Evolutionary conservation across 2,113 vertebrate species (phyloP), one percentile per base, ranked within the genome.

Genomic region (Stegastes partitus): DNA sequence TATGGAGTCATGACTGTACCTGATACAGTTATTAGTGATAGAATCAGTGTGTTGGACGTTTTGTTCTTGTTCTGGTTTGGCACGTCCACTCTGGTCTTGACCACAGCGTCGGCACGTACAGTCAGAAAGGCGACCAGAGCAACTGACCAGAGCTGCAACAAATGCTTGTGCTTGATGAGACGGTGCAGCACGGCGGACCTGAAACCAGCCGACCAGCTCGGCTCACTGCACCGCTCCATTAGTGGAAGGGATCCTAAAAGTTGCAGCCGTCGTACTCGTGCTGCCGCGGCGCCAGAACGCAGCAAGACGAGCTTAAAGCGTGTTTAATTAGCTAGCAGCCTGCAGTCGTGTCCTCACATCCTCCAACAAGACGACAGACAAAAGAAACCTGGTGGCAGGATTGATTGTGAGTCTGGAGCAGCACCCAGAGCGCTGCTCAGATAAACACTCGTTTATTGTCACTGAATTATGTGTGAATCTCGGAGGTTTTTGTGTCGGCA

Each of bases 381-480:
- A 4, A 19, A 50, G 19, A n/a, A n/a, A 50, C n/a, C 8, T n/a
- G 7, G 47, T 50, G 4, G 47, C 47, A 50, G 47, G 18, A 19
- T 50, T 16, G 47, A 50, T 21, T 50, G 47, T 5, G 9, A 1
- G 1, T 42, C 42, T 59, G 25, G 31, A 37, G 42, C 55, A 49
- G 21, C 1, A 22, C 59, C 19, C 50, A 39, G 14, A 45, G 51
- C 42, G 70, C 50, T 37, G 16, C 25, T 68, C 64, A 77, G 68
- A 47, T 53, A 49, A 54, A 87, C 55, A 66, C 49, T 31, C 19
- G 7, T 31, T n/a, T 42, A 3, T 18, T 59, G 12, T 56, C 18
- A 15, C 61, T 55, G 44, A 19, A 1, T 47, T 47, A 7, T 70
- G 66, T 16, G 3, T n/a, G 34, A 37, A 19, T 69, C 49, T 53